These are phyloP conservation scores for Zaprionus capensis DNA, from an alignment of 1,140 invertebrate genomes.

Conservation along the genomic window DNA sequence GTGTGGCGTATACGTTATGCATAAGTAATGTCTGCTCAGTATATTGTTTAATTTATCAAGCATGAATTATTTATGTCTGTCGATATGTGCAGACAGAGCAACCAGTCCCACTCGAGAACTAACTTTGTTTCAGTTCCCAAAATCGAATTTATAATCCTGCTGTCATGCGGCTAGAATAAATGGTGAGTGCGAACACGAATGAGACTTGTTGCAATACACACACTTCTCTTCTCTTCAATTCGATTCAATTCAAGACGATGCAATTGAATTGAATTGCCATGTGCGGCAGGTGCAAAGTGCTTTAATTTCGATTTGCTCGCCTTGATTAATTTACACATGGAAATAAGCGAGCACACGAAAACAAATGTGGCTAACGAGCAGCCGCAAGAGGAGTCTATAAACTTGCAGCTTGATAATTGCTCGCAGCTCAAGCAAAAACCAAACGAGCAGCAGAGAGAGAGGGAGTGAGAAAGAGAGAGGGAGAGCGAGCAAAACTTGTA, in stretches of 20 bases:
- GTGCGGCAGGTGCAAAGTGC: constrained; percentile 63
- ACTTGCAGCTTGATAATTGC: constrained; percentile 70
- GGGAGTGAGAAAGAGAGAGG: background rate
- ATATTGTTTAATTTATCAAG: constrained; percentile 83
- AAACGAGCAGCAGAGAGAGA: background rate
- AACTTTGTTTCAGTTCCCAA: constrained; percentile 22
- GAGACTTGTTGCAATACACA: constrained; percentile 46
- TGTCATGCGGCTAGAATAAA: constrained; percentile 60
- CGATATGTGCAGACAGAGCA: constrained; percentile 52
- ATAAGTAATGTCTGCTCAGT: constrained; percentile 78
- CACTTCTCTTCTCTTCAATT: background rate
- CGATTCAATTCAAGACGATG: constrained; percentile 35
- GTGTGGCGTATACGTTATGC: constrained; percentile 78
- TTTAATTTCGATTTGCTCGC: constrained; percentile 68
- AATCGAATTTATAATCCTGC: constrained; percentile 57
- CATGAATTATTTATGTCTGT: constrained; percentile 78
- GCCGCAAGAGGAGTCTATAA: constrained; percentile 44
- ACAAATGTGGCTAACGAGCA: constrained; percentile 59
- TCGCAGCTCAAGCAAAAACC: constrained; percentile 37
- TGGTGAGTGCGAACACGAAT: constrained; percentile 36
- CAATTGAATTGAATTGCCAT: constrained; percentile 62
- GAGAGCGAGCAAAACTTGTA: constrained; percentile 52
- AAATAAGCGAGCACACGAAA: constrained; percentile 32
- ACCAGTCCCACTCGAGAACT: constrained; percentile 39
- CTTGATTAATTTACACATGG: constrained; percentile 66